Percentiles rank a stretch among this genome's conserved stretches.
Evolutionary conservation across 2,888 invertebrate genomes (phyloP).

Genomic region (Marronus borbonicus): DNA sequence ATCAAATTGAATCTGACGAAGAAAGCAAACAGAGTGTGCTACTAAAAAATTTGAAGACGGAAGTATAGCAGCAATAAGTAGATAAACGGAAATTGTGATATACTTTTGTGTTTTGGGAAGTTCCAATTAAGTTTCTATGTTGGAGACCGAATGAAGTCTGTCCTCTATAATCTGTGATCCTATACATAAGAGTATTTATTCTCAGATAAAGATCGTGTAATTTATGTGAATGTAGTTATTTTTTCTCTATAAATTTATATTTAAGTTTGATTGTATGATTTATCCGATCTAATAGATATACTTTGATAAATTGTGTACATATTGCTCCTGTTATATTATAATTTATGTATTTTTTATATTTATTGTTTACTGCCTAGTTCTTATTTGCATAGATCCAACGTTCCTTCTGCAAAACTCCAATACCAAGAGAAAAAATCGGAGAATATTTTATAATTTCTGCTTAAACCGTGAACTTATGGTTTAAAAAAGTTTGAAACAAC

Average conservation of each 20-base stretch:
- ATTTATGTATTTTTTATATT: no score
- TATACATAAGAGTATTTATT: constrained; percentile 41
- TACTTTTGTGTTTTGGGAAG: not conserved
- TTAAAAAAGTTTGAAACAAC: no score
- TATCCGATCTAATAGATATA: not conserved
- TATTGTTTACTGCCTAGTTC: no score
- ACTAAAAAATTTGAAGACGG: not conserved
- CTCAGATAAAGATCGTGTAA: constrained; percentile 55
- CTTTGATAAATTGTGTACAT: not conserved
- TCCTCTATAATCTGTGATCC: constrained; percentile 34
- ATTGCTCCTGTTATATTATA: not conserved
- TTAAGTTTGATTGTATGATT: not conserved
- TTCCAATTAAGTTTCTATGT: not conserved
- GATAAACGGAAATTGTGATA: constrained; percentile 29
- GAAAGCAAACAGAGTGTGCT: constrained; percentile 3
- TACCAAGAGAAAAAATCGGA: no score
- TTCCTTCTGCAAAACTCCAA: no score
- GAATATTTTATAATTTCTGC: no score
- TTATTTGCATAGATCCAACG: no score
- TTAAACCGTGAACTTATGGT: no score
- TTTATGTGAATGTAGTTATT: not conserved
- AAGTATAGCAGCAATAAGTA: not conserved
- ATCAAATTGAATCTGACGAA: not conserved
- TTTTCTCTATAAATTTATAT: not conserved
- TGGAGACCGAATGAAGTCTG: constrained; percentile 31